Conservation (phyloP, 1,140 invertebrate species). For the Dreissena rostriformis region DNA sequence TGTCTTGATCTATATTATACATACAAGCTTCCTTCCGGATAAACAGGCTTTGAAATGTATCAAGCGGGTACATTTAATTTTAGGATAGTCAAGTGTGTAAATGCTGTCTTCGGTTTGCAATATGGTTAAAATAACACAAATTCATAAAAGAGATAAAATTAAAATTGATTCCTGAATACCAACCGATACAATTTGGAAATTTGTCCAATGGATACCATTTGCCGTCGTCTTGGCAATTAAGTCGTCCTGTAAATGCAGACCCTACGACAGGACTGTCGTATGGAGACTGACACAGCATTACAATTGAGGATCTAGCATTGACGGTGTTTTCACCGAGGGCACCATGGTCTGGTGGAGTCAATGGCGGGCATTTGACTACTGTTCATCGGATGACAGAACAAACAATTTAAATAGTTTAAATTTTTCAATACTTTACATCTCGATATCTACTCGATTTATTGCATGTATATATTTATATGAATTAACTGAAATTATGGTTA, state of each 20-base stretch:
- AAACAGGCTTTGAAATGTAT: too few species aligned
- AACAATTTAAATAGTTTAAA: too few species aligned
- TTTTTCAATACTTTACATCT: too few species aligned
- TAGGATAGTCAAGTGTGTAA: too few species aligned
- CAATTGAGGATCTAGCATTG: background rate
- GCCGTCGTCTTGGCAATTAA: constrained; percentile 23
- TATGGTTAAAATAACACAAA: too few species aligned
- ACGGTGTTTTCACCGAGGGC: background rate
- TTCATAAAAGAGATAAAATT: too few species aligned
- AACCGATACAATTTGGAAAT: constrained; percentile 10
- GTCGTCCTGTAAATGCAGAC: constrained; percentile 2
- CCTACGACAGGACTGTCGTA: constrained; percentile 13
- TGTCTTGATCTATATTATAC: too few species aligned
- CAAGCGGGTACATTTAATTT: too few species aligned
- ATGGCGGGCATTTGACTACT: constrained; percentile 14
- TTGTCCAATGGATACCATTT: constrained; percentile 10
- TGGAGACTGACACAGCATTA: background rate
- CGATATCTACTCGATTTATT: background rate
- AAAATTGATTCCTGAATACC: too few species aligned
- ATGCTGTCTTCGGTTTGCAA: too few species aligned
- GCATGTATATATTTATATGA: background rate
- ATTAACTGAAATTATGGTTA: too few species aligned
- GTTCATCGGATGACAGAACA: background rate
- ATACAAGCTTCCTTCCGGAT: too few species aligned
- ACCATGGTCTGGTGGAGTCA: constrained; percentile 1